A percentile compares a stretch with the other conserved stretches of the same genome.
phyloP scores from a whole-genome alignment of 2,113 vertebrate genomes.

The Micromys minutus region DNA sequence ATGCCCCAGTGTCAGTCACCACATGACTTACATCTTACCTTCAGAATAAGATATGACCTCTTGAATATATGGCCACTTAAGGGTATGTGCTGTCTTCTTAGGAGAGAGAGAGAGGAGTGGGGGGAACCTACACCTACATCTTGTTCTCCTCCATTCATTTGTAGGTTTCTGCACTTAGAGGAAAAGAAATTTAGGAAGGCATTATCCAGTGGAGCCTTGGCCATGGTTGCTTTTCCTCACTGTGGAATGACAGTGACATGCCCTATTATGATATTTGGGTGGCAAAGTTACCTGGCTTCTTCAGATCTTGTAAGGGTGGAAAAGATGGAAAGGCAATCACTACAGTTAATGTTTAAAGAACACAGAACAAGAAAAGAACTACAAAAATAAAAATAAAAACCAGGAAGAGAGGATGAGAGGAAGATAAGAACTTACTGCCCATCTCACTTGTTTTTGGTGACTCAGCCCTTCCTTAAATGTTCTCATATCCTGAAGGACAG shows the following conservation, averaged over 20 bases:
- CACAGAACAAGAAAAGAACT: background rate
- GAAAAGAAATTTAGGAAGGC: background rate
- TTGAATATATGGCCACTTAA: background rate
- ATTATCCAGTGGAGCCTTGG: background rate
- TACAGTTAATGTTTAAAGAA: background rate
- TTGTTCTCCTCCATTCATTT: background rate
- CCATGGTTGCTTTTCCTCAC: constrained; percentile 6
- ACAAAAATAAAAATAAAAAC: too few species aligned
- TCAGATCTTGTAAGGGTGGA: background rate
- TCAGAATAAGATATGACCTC: background rate
- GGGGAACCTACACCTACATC: background rate
- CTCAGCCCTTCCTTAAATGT: background rate
- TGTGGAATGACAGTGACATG: background rate
- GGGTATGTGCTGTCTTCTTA: background rate
- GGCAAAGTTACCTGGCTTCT: constrained; percentile 50
- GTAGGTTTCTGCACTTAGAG: rapidly evolving
- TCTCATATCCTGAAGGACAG: background rate
- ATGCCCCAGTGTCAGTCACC: too few species aligned
- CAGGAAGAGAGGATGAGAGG: rapidly evolving
- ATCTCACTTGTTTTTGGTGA: background rate
- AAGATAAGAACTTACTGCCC: background rate
- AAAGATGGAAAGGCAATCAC: background rate
- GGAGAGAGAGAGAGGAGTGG: too few species aligned
- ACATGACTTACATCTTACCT: background rate
- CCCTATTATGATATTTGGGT: constrained; percentile 7